Evolutionary conservation across 2,113 vertebrate species (phyloP), one percentile per base, ranked within the genome.

Genomic region (Ceyx cyanopectus): DNA sequence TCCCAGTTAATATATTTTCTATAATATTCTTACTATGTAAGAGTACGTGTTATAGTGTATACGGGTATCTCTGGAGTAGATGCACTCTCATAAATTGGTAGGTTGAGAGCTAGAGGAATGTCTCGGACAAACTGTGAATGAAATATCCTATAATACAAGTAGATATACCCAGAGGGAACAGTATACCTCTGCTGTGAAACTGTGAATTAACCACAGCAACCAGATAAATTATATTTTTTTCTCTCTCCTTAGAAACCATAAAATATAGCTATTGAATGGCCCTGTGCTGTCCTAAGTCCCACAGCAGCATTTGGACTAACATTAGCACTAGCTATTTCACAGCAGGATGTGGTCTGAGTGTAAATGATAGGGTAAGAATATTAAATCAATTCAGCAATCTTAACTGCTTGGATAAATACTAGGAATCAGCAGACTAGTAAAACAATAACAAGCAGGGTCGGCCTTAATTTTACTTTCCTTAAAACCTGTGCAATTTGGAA

Each of bases 141-240:
- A 94, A 96, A 95, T 91, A 89, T 81, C 72, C 84, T 91, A 6
- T 85, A 95, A 89, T 93, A 85, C 43, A 87, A 86, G 78, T 77
- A 60, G 94, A 94, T 93, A 91, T 85, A 94, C 76, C 94, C 81
- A 2, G 63, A 92, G 96, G 94, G 94, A 85, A 80, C 89, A 62
- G 81, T 93, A 77, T 80, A 80, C 81, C n/a, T 96, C 91, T 93
- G 56, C 89, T 93, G 81, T 92, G 91, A 96, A 94, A 94, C 91
- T 96, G 89, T 91, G 92, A 95, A 92, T 95, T 93, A 95, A 89
- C 91, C 81, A 82, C 91, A 92, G 89, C 87, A 80, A 82, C 67
- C 87, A 93, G 95, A 94, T 94, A 91, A 95, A 95, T 96, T 91
- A 92, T 89, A 89, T 70, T 81, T 96, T 81, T 93, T 89, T 56